Base-by-base conservation (phyloP, 2,888 invertebrate species). In the Craniophora ligustri region DNA sequence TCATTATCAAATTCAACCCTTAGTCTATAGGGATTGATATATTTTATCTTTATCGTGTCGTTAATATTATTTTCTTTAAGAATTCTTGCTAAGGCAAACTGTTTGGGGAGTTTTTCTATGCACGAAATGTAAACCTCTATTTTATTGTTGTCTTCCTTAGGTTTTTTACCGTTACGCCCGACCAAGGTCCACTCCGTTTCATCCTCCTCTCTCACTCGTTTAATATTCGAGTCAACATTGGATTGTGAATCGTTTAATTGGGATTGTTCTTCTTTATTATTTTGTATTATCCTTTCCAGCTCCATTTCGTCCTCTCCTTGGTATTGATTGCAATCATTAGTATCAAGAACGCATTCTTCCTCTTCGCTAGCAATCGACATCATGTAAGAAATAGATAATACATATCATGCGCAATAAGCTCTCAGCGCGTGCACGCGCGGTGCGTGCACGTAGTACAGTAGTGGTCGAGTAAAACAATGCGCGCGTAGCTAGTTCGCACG, bases 121-220 rank as follows among this genome's bases (percentile, higher is more conserved):
- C 35, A 35, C n/a, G 35, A 35, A n/a, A 35, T n/a, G 18, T 35
- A 35, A 10, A 35, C 18, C 8, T 35, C 35, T n/a, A 35, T 35
- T 18, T 16, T 16, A 10, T 35, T n/a, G 10, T 18, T n/a, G 2
- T 15, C 18, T 5, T 16, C 18, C 8, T 35, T 35, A n/a, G 14
- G 10, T 35, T 35, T 35, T 18, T 35, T 35, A 5, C 18, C 18
- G 5, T 18, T 15, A 3, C 18, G 15, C n/a, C 15, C 18, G 3
- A 35, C 35, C 14, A 14, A 13, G 2, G n/a, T n/a, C 35, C 35
- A 35, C 5, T 35, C 35, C n/a, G n/a, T 10, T 2, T 35, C 35
- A 5, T 35, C 18, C 8, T 15, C 35, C 8, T 35, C 35, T 35
- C 35, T 35, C n/a, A 5, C 2, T 1, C 35, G 10, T 35, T 35